Evolutionary conservation across 23 tunicate species (phyloP).

Genomic region (Trididemnum clinides): DNA sequence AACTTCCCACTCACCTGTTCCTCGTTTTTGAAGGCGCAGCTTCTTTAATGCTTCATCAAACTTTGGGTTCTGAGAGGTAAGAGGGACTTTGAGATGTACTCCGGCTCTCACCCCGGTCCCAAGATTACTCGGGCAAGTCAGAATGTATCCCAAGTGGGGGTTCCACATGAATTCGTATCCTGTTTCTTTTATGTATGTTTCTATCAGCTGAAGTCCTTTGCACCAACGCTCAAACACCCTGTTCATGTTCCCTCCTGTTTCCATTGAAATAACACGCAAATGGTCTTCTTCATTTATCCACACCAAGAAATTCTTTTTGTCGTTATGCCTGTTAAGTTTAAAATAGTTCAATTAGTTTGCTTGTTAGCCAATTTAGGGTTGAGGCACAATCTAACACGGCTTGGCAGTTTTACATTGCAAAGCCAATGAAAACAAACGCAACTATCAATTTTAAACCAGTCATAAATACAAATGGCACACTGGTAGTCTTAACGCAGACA

Average conservation of each 20-base stretch:
- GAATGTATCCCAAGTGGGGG: constrained; percentile 91
- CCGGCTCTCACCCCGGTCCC: constrained; percentile 99
- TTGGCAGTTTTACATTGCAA: too few species aligned
- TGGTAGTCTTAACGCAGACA: too few species aligned
- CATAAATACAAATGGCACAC: too few species aligned
- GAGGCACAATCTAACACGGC: too few species aligned
- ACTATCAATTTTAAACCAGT: too few species aligned
- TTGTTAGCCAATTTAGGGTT: too few species aligned
- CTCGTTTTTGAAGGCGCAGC: constrained; percentile 97
- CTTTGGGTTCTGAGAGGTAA: constrained; percentile 58
- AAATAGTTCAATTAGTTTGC: too few species aligned
- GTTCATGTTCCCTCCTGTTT: constrained; percentile 86
- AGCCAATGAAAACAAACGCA: too few species aligned
- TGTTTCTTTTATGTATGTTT: constrained; percentile 73
- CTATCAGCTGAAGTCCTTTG: constrained; percentile 67
- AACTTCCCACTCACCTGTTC: constrained; percentile 57
- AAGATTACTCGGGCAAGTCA: constrained; percentile 97
- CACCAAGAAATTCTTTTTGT: constrained; percentile 91
- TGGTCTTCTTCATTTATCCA: constrained; percentile 97
- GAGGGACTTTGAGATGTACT: constrained; percentile 86
- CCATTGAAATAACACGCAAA: constrained; percentile 86
- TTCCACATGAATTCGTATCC: constrained; percentile 98
- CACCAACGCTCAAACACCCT: constrained; percentile 87
- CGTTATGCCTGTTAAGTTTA: constrained; percentile 95
- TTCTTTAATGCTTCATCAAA: constrained; percentile 82